Evolutionary conservation across 64 coral and sea anemone genomes (phyloP), one percentile per base, ranked within the genome.

Genomic region (Platygyra sinensis): DNA sequence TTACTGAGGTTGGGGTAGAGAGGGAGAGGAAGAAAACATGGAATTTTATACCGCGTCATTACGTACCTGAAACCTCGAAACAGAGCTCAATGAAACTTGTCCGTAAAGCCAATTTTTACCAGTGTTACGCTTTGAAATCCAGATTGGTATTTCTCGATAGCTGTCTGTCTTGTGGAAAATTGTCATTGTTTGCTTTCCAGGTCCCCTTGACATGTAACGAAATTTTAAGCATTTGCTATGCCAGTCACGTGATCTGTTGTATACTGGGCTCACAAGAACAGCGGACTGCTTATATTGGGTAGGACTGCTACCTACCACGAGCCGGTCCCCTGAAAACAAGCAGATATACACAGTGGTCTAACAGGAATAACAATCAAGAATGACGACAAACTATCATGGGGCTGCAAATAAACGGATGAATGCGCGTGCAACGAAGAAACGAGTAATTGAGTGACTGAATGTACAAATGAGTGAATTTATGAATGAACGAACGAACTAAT

Each of bases 211-310:
- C 76, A 79, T 79, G 24, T 55, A 79, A 79, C 76, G 76, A 79
- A 79, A 79, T 16, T 24, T 79, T 27, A 79, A 55, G 51, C 76
- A 79, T 2, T 79, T 29, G 13, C 46, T 57, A 79, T 79, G 11
- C 76, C 76, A 79, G 50, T 79, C 76, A 59, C 76, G 76, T 57
- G 76, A 79, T 51, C 76, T 79, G 51, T 79, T 79, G 16, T 79
- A 79, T 30, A 25, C 8, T 51, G 50, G n/a, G 22, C 76, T 79
- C 76, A 55, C 76, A 79, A 79, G 76, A 10, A 59, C 24, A 57
- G 50, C 76, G 22, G 76, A 28, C n/a, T 79, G 49, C 13, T 57
- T 79, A 25, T 59, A 30, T 22, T 27, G n/a, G 10, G 76, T 79
- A 54, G 51, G 13, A 50, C 55, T 79, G 49, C 1, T 57, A 30